Conservation (phyloP, 1,140 invertebrate species). For the Triops cancriformis region DNA sequence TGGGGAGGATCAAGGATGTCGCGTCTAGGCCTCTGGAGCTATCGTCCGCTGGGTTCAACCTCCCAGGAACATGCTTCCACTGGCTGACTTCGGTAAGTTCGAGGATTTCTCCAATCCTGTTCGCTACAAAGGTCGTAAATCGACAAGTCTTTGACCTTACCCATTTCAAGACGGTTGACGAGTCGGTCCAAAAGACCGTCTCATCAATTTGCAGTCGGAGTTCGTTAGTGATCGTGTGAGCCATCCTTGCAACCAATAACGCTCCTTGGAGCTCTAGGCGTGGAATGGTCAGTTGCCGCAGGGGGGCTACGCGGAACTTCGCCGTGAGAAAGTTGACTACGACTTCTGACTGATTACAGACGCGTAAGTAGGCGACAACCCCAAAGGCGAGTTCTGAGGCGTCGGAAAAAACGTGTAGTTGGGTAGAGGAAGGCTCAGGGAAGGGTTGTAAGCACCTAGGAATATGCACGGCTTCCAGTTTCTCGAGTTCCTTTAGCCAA, state of each 20-base stretch:
- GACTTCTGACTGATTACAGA: background rate
- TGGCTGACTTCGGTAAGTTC: background rate
- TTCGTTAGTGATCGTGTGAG: constrained; percentile 2
- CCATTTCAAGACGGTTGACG: constrained; percentile 26
- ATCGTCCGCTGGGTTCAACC: constrained; percentile 20
- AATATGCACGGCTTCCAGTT: constrained; percentile 15
- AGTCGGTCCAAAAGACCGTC: constrained; percentile 25
- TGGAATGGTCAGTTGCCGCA: constrained; percentile 24
- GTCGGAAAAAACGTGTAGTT: constrained; percentile 36
- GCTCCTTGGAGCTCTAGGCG: constrained; percentile 26
- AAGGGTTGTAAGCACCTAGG: constrained; percentile 15
- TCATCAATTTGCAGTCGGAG: background rate
- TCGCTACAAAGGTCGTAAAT: constrained; percentile 14
- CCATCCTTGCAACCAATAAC: no score
- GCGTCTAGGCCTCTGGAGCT: background rate
- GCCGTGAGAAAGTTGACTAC: constrained; percentile 15
- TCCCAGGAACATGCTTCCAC: constrained; percentile 22
- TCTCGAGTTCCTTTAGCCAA: constrained; percentile 24
- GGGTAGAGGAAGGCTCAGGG: background rate
- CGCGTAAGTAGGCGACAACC: constrained; percentile 2
- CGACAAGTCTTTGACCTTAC: background rate
- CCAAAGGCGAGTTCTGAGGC: constrained; percentile 34
- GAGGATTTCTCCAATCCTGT: constrained; percentile 24
- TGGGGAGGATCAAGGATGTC: background rate
- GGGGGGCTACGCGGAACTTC: constrained; percentile 24